Conservation (phyloP, 2,888 invertebrate species). For the Diarsia dahlii region DNA sequence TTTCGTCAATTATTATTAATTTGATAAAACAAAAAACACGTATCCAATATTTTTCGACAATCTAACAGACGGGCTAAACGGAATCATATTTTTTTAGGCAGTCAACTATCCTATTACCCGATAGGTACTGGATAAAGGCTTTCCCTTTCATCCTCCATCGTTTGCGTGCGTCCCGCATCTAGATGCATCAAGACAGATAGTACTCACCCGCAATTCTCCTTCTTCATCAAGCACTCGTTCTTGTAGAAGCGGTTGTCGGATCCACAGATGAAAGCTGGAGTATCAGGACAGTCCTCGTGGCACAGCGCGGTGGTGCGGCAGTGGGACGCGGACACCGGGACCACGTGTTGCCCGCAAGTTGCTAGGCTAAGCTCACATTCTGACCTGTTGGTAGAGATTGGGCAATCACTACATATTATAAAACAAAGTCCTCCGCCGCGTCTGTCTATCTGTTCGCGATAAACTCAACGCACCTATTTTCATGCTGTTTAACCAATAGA, state of each 20-base stretch:
- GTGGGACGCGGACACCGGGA: slow-evolving; percentile 95
- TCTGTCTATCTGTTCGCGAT: no score
- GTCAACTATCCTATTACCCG: no score
- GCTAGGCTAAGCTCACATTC: slow-evolving; percentile 95
- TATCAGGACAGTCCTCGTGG: slow-evolving; percentile 93
- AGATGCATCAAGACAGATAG: not conserved
- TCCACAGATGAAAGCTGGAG: slow-evolving; percentile 96
- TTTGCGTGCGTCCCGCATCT: not conserved
- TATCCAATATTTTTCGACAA: no score
- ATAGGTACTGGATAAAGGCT: not conserved
- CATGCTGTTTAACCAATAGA: no score
- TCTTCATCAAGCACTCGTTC: slow-evolving; percentile 97
- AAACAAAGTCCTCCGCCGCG: no score
- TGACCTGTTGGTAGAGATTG: slow-evolving; percentile 88
- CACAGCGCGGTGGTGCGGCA: slow-evolving; percentile 97
- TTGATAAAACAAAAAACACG: no score
- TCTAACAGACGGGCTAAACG: no score
- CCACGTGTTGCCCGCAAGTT: slow-evolving; percentile 97
- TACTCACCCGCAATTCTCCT: slow-evolving; percentile 95
- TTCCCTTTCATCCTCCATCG: not conserved
- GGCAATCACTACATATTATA: no score
- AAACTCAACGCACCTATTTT: no score
- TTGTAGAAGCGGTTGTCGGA: slow-evolving; percentile 97
- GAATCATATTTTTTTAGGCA: no score
- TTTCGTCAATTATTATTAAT: no score